A percentile compares a stretch with the other conserved stretches of the same genome.
Conservation (phyloP, 2,888 invertebrate genomes). For the Lycia hirtaria region DNA sequence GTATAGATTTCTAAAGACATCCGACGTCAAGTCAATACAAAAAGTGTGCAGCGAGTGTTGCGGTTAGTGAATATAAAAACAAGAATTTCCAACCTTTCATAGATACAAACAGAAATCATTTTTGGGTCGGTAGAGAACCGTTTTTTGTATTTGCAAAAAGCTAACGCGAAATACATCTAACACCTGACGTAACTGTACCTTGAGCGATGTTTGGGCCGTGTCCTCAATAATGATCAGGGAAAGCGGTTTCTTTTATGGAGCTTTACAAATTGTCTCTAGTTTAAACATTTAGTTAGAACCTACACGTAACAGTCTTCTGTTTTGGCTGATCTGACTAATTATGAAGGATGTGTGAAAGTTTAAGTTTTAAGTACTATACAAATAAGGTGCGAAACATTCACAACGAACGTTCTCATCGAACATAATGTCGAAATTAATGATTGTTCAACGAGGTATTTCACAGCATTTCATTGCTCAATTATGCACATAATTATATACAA, state of each 20-base stretch:
- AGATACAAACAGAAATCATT: conserved; percentile 44
- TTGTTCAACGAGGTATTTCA: conserved; percentile 4
- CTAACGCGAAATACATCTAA: conserved; percentile 54
- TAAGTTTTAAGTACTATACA: background rate
- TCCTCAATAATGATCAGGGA: conserved; percentile 59
- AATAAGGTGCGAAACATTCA: background rate
- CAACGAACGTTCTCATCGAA: background rate
- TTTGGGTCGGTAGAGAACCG: conserved; percentile 57
- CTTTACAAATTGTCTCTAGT: conserved; percentile 34
- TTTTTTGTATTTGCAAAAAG: conserved; percentile 62
- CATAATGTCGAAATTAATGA: background rate
- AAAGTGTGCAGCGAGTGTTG: conserved; percentile 11
- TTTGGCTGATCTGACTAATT: conserved; percentile 4
- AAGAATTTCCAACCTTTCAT: conserved; percentile 30
- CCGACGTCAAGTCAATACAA: conserved; percentile 11
- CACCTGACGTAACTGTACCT: conserved; percentile 62
- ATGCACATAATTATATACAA: conserved; percentile 24
- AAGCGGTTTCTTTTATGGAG: conserved; percentile 55
- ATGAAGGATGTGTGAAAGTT: conserved; percentile 3
- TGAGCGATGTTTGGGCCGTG: conserved; percentile 42
- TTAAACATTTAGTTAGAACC: conserved; percentile 32
- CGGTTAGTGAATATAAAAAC: conserved; percentile 18
- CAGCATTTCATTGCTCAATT: conserved; percentile 13
- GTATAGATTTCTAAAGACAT: conserved; percentile 42
- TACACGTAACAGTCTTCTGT: conserved; percentile 4